A percentile compares a stretch with the other conserved stretches of the same genome.
Evolutionary conservation across 2,888 invertebrate species (phyloP).

Genomic region (Dynastes maya): DNA sequence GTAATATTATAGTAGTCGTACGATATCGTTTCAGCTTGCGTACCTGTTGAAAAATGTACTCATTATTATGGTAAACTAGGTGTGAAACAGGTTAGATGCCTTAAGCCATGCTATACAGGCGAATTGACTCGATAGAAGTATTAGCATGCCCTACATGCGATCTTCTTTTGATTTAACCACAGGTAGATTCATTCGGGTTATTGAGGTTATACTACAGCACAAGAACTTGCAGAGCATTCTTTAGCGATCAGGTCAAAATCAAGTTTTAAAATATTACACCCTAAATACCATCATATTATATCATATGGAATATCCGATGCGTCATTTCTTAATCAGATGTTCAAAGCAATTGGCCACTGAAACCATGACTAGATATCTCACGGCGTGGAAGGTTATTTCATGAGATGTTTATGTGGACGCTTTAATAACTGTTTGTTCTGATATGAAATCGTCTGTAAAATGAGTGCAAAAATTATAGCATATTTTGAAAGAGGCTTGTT

Average conservation of each 20-base stretch:
- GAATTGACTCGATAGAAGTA: neutral
- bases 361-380: no score
- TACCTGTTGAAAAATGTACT: neutral
- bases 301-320: no score
- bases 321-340: no score
- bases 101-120: neutral
- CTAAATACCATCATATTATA: no score
- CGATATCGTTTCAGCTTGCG: neutral
- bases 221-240: neutral
- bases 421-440: constrained; percentile 54
- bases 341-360: no score
- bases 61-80: neutral
- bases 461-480: constrained; percentile 49
- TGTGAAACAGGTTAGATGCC: neutral
- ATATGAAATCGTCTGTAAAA: constrained; percentile 11
- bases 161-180: no score
- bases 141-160: neutral
- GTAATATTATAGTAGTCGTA: neutral
- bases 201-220: no score
- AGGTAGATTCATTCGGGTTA: no score
- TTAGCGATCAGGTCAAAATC: neutral
- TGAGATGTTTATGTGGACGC: constrained; percentile 62
- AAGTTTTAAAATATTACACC: neutral
- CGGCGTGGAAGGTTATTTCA: no score
- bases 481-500: constrained; percentile 52